phyloP scores from a whole-genome alignment of 1,140 invertebrate species.

The Drosophila nigromelanica region DNA sequence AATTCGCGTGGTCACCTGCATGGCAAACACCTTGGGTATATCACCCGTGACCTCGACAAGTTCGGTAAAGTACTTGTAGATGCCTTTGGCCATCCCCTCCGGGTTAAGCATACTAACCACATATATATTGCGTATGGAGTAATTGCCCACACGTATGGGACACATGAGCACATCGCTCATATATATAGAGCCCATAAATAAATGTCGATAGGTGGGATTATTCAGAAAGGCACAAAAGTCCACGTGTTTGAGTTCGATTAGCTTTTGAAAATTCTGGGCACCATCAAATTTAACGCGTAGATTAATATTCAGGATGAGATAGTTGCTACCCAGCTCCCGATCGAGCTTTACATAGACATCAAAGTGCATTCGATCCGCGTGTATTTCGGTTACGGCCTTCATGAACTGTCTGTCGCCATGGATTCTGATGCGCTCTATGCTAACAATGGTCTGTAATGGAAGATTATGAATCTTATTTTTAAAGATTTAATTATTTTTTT shows the following conservation, averaged over 20 bases:
- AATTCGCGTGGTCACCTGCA: constrained; percentile 58
- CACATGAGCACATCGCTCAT: constrained; percentile 40
- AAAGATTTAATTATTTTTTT: too few species aligned
- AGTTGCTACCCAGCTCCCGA: constrained; percentile 60
- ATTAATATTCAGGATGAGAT: constrained; percentile 56
- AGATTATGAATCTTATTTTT: not conserved
- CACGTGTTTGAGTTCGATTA: constrained; percentile 40
- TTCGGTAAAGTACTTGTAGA: constrained; percentile 66
- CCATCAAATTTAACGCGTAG: constrained; percentile 12
- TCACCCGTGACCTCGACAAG: constrained; percentile 59
- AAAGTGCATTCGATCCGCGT: constrained; percentile 40
- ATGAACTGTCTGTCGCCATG: constrained; percentile 51
- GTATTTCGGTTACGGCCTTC: constrained; percentile 6
- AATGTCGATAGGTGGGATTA: constrained; percentile 16
- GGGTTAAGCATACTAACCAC: constrained; percentile 43
- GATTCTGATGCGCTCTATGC: constrained; percentile 39
- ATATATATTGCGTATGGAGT: constrained; percentile 36
- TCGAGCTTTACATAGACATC: constrained; percentile 34
- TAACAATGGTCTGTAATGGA: constrained; percentile 28
- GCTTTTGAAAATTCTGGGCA: not conserved
- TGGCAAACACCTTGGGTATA: constrained; percentile 59
- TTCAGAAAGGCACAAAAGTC: constrained; percentile 57
- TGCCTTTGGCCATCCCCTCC: constrained; percentile 33
- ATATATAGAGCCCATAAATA: constrained; percentile 40
- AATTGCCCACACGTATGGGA: constrained; percentile 54